phyloP scores from a whole-genome alignment of 2,888 invertebrate genomes.

The Coelinius sp. region DNA sequence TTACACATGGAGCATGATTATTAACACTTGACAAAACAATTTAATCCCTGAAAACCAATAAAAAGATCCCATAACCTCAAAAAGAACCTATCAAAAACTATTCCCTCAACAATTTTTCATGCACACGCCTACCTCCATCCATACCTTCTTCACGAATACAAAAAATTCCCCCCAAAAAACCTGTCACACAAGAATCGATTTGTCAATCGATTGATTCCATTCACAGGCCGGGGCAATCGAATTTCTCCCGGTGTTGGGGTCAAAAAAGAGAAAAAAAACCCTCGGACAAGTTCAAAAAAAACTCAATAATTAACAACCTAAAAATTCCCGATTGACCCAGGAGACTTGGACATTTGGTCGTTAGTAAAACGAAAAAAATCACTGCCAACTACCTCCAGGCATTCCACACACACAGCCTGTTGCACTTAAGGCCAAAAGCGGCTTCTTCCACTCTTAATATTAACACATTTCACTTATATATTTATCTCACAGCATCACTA shows the following conservation, averaged over 20 bases:
- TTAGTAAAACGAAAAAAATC: conserved; percentile 17
- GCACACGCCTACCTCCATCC: no score
- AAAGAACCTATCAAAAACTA: no score
- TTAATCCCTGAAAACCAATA: no score
- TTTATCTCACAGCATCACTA: neutral
- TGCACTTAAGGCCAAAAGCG: conserved; percentile 17
- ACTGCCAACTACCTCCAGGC: conserved; percentile 33
- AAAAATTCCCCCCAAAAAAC: neutral
- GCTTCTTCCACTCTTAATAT: neutral
- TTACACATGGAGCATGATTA: no score
- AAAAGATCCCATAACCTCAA: no score
- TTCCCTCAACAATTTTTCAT: no score
- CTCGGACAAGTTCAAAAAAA: neutral
- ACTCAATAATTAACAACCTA: no score
- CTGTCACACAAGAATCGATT: neutral
- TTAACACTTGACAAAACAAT: no score
- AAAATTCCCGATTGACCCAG: neutral
- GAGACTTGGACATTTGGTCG: neutral
- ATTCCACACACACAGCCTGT: conserved; percentile 32
- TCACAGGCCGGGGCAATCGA: neutral
- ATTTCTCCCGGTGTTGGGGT: neutral
- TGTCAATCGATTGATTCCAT: conserved; percentile 3
- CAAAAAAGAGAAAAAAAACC: neutral
- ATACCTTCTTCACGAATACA: no score
- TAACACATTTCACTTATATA: neutral